phyloP scores from a whole-genome alignment of 2,888 invertebrate species.

The Caenorhabditis plicata region DNA sequence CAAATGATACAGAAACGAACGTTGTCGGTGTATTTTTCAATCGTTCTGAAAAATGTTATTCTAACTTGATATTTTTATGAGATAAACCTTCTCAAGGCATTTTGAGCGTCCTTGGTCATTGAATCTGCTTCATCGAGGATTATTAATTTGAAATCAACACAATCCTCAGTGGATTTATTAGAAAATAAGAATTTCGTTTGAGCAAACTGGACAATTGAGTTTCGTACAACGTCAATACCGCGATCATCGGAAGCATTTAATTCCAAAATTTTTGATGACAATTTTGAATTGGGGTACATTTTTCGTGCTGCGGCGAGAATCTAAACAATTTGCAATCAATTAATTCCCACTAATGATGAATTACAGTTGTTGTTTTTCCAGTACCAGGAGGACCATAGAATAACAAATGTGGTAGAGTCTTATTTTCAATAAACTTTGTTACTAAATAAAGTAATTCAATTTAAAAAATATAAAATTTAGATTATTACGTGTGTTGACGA shows the following conservation, averaged over 20 bases:
- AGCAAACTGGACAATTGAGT: slow-evolving; percentile 39
- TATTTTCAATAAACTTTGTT: slow-evolving; percentile 77
- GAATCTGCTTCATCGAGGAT: slow-evolving; percentile 98
- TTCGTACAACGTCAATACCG: slow-evolving; percentile 70
- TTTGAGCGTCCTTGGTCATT: slow-evolving; percentile 99
- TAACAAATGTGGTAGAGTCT: slow-evolving; percentile 89
- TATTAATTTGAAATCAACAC: slow-evolving; percentile 77
- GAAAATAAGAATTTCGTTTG: slow-evolving; percentile 75
- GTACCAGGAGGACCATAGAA: slow-evolving; percentile 97
- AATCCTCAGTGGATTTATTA: background rate
- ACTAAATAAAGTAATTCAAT: slow-evolving; percentile 57
- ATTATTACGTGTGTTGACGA: slow-evolving; percentile 85
- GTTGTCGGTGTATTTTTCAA: slow-evolving; percentile 98
- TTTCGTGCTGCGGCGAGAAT: slow-evolving; percentile 90
- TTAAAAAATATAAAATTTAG: background rate
- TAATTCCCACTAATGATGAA: too few species aligned
- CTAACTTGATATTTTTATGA: background rate
- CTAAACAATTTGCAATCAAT: too few species aligned
- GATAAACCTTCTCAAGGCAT: slow-evolving; percentile 83
- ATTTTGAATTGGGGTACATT: slow-evolving; percentile 84
- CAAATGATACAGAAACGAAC: slow-evolving; percentile 97
- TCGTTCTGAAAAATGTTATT: slow-evolving; percentile 74
- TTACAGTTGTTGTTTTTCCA: slow-evolving; percentile 96
- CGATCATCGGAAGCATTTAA: slow-evolving; percentile 97
- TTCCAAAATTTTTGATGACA: slow-evolving; percentile 86